Base-by-base conservation (phyloP, 2,888 invertebrate genomes). In the Lasioglossum oenotherae region DNA sequence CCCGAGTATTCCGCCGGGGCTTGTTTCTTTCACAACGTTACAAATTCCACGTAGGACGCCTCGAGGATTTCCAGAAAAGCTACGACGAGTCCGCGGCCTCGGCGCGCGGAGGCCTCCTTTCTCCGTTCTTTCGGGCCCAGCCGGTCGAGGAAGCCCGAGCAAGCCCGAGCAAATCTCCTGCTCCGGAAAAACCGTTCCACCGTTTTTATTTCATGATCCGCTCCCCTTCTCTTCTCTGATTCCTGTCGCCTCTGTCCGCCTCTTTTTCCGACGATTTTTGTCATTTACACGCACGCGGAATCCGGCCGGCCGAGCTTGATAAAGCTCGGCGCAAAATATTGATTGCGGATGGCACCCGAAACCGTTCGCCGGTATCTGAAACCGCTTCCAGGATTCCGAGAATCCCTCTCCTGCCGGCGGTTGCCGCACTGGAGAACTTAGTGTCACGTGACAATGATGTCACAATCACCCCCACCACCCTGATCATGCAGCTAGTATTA, bases 21-120 rank as follows among this genome's bases (percentile, higher is more conserved):
- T 75, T 23, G 35, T 44, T 85, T 85, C 83, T 84, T 83, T 78
- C 79, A 75, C 85, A 75, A 77, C 81, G 83, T 88, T 82, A 87
- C 89, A 76, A 88, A 90, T 90, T 86, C 89, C 81, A 81, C 87
- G 89, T 81, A 88, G 83, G 81, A 80, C 73, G 74, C 78, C 71
- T 73, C 87, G 69, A 87, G 60, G 78, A 82, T 91, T 89, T 88
- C 80, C 85, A 90, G 88, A 88, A 91, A 91, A 89, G 77, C 86
- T 74, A 31, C 83, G 76, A 74, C 35, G 57, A 64, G 53, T 67
- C 71, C 71, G 35, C 79, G 41, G 31, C 77, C 74, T 49, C 84
- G 46, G 35, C 41, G 10, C 35, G 23, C 23, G 23, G 23, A 69
- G 60, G 67, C 76, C 53, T 69, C 74, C 67, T 60, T 80, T 80